Base-by-base conservation (phyloP, 2,888 invertebrate genomes). In the Ophion obscuratus region DNA sequence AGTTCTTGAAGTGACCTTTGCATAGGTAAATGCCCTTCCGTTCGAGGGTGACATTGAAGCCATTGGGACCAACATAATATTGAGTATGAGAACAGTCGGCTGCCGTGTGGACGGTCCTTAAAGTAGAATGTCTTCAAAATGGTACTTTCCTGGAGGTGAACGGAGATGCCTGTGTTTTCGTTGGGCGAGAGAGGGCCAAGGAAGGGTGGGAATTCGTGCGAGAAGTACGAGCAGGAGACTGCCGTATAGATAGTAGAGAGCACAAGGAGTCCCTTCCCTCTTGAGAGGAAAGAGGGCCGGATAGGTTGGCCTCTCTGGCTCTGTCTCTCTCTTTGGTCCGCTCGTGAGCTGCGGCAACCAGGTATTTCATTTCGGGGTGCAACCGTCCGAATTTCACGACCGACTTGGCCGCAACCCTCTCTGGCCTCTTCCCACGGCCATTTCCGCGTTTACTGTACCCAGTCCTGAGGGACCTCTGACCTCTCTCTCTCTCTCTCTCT, bases 341-440 rank as follows among this genome's bases (percentile, higher is more conserved):
- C 73, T 77, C 67, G 44, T 44, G 68, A 70, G 79, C 79, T 27
- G 74, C 67, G 74, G 74, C 78, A 77, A 74, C 83, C 83, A 83
- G 83, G 83, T 86, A 86, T 86, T 86, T 86, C 86, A 86, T 86
- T 86, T 86, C 77, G 83, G 83, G 74, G 81, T 81, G 86, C 86
- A 83, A 83, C 83, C 83, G 86, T 86, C 83, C 86, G 83, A 86
- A 86, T 86, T 86, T 86, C 86, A 86, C 86, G 86, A 86, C 77
- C 76, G 83, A 86, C 86, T 86, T 86, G 83, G 81, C 86, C 86
- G 70, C 83, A 86, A 81, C 77, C 77, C 83, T 83, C 83, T 81
- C 67, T 44, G 53, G 40, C 68, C 74, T 76, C 66, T 64, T 78
- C 71, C 73, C 77, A 77, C 74, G 47, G 20, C 81, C 75, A 75